Evolutionary conservation across 1,140 invertebrate genomes (phyloP).

Genomic region (Penaeus vannamei): DNA sequence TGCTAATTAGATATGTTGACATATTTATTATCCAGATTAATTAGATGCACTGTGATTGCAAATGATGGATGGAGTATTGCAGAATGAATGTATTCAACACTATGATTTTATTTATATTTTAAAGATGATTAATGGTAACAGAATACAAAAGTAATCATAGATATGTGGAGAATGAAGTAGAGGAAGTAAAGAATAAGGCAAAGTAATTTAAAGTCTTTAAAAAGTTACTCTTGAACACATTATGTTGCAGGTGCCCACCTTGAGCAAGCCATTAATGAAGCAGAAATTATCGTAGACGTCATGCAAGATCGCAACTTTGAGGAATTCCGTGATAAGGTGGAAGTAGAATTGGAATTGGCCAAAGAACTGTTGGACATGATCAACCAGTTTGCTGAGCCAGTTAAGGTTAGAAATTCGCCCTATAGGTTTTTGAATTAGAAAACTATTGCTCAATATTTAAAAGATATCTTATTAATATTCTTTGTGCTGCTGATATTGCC

Average conservation of each 20-base stretch:
- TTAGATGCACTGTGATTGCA: too few species aligned
- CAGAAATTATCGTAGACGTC: conserved; percentile 79
- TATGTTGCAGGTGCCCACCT: conserved; percentile 78
- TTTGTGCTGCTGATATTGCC: too few species aligned
- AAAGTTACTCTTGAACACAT: not conserved
- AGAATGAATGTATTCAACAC: too few species aligned
- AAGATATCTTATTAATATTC: too few species aligned
- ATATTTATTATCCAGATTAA: too few species aligned
- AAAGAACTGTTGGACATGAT: conserved; percentile 80
- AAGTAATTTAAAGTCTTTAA: too few species aligned
- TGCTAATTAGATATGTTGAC: too few species aligned
- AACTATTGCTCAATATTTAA: too few species aligned
- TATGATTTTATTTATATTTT: too few species aligned
- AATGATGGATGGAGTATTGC: too few species aligned
- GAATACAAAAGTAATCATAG: too few species aligned
- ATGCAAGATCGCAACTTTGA: conserved; percentile 78
- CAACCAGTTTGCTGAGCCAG: conserved; percentile 78
- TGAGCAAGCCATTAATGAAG: conserved; percentile 83
- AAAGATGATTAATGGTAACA: too few species aligned
- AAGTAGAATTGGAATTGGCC: conserved; percentile 76
- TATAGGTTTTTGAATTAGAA: not conserved
- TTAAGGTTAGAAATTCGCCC: conserved; percentile 69
- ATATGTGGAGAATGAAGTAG: not conserved
- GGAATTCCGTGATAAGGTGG: conserved; percentile 72
- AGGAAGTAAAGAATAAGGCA: not conserved